phyloP scores from a whole-genome alignment of 1,140 invertebrate genomes.

The Polyergus mexicanus region DNA sequence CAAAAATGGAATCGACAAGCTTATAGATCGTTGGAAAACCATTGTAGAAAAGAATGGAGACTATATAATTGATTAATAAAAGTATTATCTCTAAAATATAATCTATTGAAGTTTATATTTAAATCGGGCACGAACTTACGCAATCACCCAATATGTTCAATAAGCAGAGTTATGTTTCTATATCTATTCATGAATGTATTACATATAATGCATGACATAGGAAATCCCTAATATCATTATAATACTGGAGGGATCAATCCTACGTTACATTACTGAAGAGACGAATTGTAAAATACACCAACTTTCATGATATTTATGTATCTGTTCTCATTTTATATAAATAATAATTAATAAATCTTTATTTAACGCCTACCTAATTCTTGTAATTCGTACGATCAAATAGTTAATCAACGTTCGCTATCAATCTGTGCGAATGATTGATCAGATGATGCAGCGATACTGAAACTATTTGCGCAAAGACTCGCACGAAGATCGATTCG shows the following conservation, averaged over 20 bases:
- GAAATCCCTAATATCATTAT: conserved; percentile 13
- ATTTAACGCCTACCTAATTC: not conserved
- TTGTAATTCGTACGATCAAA: conserved; percentile 2
- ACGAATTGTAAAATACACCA: not conserved
- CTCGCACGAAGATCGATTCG: conserved; percentile 62
- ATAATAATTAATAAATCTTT: not conserved
- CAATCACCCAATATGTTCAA: no score
- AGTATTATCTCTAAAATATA: no score
- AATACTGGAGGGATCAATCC: conserved; percentile 8
- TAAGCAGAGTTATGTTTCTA: not conserved
- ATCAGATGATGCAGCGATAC: conserved; percentile 4
- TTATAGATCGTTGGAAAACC: no score
- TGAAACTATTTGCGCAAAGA: conserved; percentile 46
- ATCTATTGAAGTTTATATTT: no score
- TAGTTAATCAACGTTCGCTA: not conserved
- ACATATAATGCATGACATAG: conserved; percentile 45
- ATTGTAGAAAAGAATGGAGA: no score
- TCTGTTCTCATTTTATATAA: not conserved
- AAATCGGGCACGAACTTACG: no score
- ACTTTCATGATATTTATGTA: not conserved
- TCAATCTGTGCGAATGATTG: conserved; percentile 6
- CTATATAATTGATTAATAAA: no score
- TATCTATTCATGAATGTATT: not conserved
- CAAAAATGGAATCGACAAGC: no score
- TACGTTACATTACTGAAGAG: not conserved